Evolutionary conservation across 2,113 vertebrate species (phyloP).

Genomic region (Malurus cyaneus): DNA sequence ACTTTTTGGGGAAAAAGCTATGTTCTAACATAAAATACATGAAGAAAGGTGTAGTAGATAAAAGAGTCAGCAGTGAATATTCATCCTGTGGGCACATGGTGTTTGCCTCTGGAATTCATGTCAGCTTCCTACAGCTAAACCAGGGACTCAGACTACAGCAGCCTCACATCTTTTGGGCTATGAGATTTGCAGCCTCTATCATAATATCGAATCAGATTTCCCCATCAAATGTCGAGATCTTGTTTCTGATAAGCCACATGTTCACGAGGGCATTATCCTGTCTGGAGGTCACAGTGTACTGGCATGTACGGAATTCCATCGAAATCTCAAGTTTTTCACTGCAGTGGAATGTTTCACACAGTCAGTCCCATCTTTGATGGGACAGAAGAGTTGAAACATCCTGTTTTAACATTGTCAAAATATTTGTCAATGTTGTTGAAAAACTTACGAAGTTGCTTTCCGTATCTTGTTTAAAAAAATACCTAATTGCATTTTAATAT

Average conservation of each 20-base stretch:
- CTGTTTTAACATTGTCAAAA: neutral
- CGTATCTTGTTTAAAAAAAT: neutral
- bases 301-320: neutral
- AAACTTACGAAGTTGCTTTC: neutral
- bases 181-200: neutral
- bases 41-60: neutral
- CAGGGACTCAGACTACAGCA: neutral
- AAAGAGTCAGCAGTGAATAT: neutral
- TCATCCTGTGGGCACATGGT: neutral
- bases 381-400: neutral
- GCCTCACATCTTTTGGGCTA: neutral
- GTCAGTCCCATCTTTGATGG: neutral
- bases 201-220: neutral
- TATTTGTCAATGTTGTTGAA: neutral
- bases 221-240: neutral
- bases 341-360: neutral
- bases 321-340: neutral
- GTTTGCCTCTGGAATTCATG: neutral
- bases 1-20: neutral
- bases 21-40: neutral
- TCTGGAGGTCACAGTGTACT: neutral
- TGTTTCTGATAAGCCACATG: neutral
- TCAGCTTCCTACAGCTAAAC: neutral
- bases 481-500: neutral
- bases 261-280: neutral